Conservation (phyloP, 2,888 invertebrate genomes). For the Thereva nobilitata region DNA sequence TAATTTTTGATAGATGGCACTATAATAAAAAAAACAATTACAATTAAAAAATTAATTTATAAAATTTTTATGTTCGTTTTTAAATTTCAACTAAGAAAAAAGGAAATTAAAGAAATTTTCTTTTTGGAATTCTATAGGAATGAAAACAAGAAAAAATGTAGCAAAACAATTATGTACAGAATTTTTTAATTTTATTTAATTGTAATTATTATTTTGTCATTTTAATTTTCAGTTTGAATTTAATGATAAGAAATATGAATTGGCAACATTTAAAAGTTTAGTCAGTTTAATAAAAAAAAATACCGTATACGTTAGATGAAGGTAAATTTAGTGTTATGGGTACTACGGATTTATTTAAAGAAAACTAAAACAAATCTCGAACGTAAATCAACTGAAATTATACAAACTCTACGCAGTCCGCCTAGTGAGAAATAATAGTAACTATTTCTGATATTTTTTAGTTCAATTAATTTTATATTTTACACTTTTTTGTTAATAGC, state of each 20-base stretch:
- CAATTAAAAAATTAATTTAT: too few relatives aligned
- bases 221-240: too few relatives aligned
- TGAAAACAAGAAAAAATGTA: not conserved
- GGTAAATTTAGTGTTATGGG: not conserved
- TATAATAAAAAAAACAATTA: not conserved
- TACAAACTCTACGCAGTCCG: too few relatives aligned
- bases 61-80: not conserved
- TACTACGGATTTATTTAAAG: not conserved
- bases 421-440: too few relatives aligned
- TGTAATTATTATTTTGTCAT: too few relatives aligned
- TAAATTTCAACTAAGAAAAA: not conserved
- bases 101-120: constrained; percentile 1
- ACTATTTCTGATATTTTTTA: too few relatives aligned
- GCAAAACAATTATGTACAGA: not conserved
- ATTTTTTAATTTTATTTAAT: too few relatives aligned
- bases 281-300: not conserved
- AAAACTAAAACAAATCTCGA: constrained; percentile 12
- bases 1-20: constrained; percentile 18
- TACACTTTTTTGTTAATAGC: too few relatives aligned
- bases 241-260: constrained; percentile 10
- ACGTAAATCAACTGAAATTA: too few relatives aligned
- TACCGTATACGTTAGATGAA: too few relatives aligned
- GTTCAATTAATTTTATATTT: too few relatives aligned
- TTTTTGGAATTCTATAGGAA: not conserved
- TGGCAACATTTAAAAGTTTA: constrained; percentile 25